A percentile compares a stretch with the other conserved stretches of the same genome.
These are phyloP conservation scores for Martes martes DNA, from an alignment of 2,113 vertebrate species.

Conservation along the genomic window DNA sequence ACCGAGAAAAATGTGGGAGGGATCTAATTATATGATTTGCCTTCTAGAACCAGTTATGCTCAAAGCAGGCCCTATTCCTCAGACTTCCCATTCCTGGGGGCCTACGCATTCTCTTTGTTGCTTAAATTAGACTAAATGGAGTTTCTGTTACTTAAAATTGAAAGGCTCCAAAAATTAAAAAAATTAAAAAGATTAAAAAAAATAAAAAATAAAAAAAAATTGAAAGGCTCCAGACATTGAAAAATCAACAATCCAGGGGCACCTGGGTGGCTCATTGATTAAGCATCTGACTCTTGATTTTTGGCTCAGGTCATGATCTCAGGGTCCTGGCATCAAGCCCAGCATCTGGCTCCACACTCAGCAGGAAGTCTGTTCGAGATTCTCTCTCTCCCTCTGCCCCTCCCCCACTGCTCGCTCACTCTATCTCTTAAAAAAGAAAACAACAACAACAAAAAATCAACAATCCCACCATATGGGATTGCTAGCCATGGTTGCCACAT, in stretches of 20 bases:
- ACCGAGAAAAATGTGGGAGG: background rate
- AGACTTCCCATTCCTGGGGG: background rate
- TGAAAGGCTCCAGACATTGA: background rate
- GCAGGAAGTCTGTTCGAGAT: background rate
- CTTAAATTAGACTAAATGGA: background rate
- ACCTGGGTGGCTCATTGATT: background rate
- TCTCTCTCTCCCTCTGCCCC: background rate
- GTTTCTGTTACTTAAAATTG: background rate
- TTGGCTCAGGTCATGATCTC: too few relatives aligned
- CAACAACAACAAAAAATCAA: background rate
- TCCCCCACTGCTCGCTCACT: background rate
- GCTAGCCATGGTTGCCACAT: background rate
- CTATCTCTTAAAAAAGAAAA: background rate
- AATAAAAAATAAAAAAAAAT: too few relatives aligned
- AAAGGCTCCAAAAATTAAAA: background rate
- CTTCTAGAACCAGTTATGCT: background rate
- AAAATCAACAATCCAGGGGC: background rate
- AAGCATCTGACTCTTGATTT: background rate
- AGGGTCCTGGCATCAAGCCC: background rate
- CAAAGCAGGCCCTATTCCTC: background rate
- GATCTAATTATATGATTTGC: background rate
- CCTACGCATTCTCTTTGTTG: background rate
- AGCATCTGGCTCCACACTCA: background rate
- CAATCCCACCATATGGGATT: background rate
- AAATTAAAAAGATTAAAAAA: background rate